Evolutionary conservation across 2,888 invertebrate genomes (phyloP).

Genomic region (Cepaea hortensis): DNA sequence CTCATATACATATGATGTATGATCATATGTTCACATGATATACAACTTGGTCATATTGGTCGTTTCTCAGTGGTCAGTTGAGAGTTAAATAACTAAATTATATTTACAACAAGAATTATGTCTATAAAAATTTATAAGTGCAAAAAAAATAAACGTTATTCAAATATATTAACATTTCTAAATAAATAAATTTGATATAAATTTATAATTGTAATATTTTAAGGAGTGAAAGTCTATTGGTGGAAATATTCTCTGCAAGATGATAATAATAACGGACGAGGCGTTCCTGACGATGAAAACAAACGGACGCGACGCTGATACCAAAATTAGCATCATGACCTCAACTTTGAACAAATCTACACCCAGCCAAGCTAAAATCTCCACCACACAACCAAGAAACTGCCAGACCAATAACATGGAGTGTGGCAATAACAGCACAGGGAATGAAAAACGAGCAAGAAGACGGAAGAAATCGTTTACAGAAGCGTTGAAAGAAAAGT

Average conservation of each 20-base stretch:
- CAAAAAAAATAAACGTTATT: no score
- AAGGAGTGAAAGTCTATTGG: background rate
- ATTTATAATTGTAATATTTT: no score
- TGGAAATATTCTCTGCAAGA: background rate
- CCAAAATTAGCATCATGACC: constrained; percentile 48
- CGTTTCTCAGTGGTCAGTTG: no score
- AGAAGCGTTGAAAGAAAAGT: constrained; percentile 67
- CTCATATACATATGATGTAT: no score
- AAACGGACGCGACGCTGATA: constrained; percentile 44
- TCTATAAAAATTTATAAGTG: no score
- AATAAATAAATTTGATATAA: no score
- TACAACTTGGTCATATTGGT: no score
- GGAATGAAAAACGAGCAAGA: constrained; percentile 29
- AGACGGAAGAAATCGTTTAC: constrained; percentile 58
- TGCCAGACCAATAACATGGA: constrained; percentile 13
- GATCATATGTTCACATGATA: no score
- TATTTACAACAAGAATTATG: no score
- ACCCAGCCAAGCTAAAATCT: constrained; percentile 29
- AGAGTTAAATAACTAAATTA: no score
- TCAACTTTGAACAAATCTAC: constrained; percentile 45
- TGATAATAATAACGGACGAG: background rate
- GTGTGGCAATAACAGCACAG: constrained; percentile 2
- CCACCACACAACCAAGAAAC: constrained; percentile 22
- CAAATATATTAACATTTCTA: no score
- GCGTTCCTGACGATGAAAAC: constrained; percentile 25